A percentile compares a stretch with the other conserved stretches of the same genome.
Evolutionary conservation across 2,888 invertebrate species (phyloP).

Genomic region (Lobophora halterata): DNA sequence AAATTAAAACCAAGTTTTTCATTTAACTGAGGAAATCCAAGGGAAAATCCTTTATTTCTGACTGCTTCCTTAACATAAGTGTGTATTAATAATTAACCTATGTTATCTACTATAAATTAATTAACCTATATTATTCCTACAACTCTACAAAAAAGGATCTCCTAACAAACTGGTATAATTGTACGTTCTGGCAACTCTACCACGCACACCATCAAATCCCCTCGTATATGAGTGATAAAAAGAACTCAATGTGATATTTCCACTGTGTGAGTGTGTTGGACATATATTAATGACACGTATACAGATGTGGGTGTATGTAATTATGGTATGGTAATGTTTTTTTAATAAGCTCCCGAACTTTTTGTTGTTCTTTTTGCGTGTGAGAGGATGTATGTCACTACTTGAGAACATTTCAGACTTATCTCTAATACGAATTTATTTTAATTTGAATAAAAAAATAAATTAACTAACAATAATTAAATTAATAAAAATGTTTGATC

Average conservation of each 20-base stretch:
- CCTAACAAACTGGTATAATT: conserved; percentile 11
- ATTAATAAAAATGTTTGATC: too few species aligned
- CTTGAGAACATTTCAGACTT: not conserved
- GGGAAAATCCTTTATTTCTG: too few species aligned
- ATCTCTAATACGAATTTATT: too few species aligned
- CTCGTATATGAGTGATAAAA: conserved; percentile 47
- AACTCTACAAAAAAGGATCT: too few species aligned
- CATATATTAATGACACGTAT: conserved; percentile 72
- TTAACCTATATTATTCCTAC: too few species aligned
- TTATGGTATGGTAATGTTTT: conserved; percentile 74
- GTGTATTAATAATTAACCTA: too few species aligned
- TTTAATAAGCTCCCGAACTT: conserved; percentile 66
- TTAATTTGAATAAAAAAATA: too few species aligned
- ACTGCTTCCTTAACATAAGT: too few species aligned
- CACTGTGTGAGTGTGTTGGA: conserved; percentile 55
- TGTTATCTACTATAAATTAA: too few species aligned
- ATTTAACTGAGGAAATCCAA: too few species aligned
- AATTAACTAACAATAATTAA: too few species aligned
- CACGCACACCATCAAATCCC: conserved; percentile 38
- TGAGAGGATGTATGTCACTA: conserved; percentile 26
- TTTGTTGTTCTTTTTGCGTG: conserved; percentile 42
- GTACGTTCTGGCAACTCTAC: conserved; percentile 49
- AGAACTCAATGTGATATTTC: conserved; percentile 37
- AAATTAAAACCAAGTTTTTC: too few species aligned
- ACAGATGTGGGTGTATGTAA: conserved; percentile 69